These are phyloP conservation scores for Porites rus DNA, from an alignment of 92 coral and sea anemone genomes.

Conservation along the genomic window DNA sequence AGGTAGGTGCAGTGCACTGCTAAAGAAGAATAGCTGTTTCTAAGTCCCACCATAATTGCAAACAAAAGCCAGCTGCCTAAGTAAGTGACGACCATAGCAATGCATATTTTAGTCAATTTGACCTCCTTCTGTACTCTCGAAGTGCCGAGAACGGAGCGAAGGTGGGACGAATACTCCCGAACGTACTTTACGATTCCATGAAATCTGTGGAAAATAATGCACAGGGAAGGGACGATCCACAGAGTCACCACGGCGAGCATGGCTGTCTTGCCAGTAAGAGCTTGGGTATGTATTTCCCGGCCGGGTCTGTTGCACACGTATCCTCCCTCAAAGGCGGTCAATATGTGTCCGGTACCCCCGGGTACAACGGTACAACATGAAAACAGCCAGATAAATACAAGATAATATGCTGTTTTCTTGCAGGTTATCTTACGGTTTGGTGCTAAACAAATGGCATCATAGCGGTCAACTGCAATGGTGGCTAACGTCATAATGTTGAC, in stretches of 20 bases:
- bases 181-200: constrained; percentile 49
- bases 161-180: constrained; percentile 44
- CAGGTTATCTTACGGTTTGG: constrained; percentile 54
- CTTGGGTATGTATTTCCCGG: constrained; percentile 11
- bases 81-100: constrained; percentile 38
- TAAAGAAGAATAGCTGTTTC: constrained; percentile 43
- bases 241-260: constrained; percentile 58
- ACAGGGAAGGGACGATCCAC: constrained; percentile 65
- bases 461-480: constrained; percentile 59
- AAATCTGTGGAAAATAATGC: constrained; percentile 44
- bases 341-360: constrained; percentile 54
- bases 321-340: constrained; percentile 25
- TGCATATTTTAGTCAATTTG: constrained; percentile 53
- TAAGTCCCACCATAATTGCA: constrained; percentile 46
- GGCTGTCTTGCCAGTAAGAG: constrained; percentile 23
- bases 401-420: constrained; percentile 11
- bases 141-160: constrained; percentile 47
- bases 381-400: constrained; percentile 57
- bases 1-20: constrained; percentile 56
- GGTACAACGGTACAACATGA: constrained; percentile 46
- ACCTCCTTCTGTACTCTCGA: constrained; percentile 42
- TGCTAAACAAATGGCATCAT: constrained; percentile 62
- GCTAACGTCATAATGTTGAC: constrained; percentile 65
- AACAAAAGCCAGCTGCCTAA: constrained; percentile 46
- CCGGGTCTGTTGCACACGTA: constrained; percentile 42